A percentile compares a stretch with the other conserved stretches of the same genome.
These are phyloP conservation scores for Chelidonichthys spinosus DNA, from an alignment of 2,797 vertebrate genomes.

Conservation along the genomic window DNA sequence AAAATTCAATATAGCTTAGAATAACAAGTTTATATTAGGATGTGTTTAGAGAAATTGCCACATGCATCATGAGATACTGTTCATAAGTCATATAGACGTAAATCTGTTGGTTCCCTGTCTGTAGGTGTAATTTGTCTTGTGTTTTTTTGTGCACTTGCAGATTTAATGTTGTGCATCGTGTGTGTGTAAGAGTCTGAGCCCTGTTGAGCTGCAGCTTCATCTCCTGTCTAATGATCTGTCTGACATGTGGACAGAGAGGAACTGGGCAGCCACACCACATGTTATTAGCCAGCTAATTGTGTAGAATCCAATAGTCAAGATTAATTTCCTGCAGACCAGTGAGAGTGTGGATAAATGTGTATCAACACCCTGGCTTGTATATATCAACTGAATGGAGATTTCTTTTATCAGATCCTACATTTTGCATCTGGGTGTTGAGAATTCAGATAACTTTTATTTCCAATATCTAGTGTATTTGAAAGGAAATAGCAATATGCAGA, in stretches of 20 bases:
- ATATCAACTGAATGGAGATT: slow-evolving; percentile 28
- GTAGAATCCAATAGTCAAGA: slow-evolving; percentile 39
- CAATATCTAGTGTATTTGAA: slow-evolving; percentile 17
- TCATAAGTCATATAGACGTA: not conserved
- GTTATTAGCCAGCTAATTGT: slow-evolving; percentile 49
- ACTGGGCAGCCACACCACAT: not conserved
- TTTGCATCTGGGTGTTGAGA: slow-evolving; percentile 28
- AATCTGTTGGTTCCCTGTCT: not conserved
- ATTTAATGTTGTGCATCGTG: slow-evolving; percentile 5
- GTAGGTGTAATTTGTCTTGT: not conserved
- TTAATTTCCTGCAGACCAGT: slow-evolving; percentile 56
- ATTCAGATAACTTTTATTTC: slow-evolving; percentile 38
- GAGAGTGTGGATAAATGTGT: slow-evolving; percentile 51
- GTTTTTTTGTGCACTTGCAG: not conserved
- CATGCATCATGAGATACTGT: not conserved
- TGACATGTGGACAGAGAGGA: slow-evolving; percentile 8
- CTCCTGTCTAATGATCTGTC: slow-evolving; percentile 21
- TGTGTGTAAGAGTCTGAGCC: not conserved
- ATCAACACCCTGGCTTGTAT: slow-evolving; percentile 31
- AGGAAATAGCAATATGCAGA: slow-evolving; percentile 28
- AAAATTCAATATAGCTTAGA: not conserved
- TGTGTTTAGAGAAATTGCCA: not conserved
- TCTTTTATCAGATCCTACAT: slow-evolving; percentile 56
- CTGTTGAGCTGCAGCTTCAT: not conserved
- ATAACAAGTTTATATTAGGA: not conserved